phyloP scores from a whole-genome alignment of 2,797 vertebrate species.

The Muraenolepis orangiensis region DNA sequence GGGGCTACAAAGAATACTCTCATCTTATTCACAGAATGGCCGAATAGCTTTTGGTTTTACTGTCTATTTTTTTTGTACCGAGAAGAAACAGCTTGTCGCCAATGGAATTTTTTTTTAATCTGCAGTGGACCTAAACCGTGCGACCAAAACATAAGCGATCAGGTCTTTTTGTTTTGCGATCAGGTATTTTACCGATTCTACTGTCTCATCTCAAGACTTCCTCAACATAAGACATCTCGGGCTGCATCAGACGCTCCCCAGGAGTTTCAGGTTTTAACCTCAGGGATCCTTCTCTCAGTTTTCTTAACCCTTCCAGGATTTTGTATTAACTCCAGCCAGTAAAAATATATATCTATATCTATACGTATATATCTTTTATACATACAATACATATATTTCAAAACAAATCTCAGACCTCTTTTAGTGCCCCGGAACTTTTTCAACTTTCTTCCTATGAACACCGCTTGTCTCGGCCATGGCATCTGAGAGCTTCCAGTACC shows the following conservation, averaged over 20 bases:
- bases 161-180: not conserved
- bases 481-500: slow-evolving; percentile 78
- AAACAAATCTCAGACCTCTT: slow-evolving; percentile 35
- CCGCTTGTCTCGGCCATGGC: slow-evolving; percentile 55
- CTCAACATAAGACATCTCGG: slow-evolving; percentile 27
- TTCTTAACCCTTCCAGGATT: slow-evolving; percentile 9
- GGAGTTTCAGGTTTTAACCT: slow-evolving; percentile 24
- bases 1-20: not conserved
- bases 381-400: not conserved
- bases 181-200: not conserved
- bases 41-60: not conserved
- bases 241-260: slow-evolving; percentile 15
- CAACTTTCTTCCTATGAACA: slow-evolving; percentile 21
- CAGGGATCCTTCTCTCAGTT: slow-evolving; percentile 26
- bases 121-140: slow-evolving; percentile 12
- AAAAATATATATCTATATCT: not conserved
- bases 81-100: slow-evolving; percentile 2
- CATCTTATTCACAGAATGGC: not conserved
- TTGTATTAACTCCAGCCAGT: not conserved
- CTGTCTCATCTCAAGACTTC: not conserved
- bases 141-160: slow-evolving; percentile 9
- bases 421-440: not conserved
- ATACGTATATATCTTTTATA: not conserved
- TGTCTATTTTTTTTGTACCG: not conserved
- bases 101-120: slow-evolving; percentile 2